phyloP scores from a whole-genome alignment of 2,888 invertebrate species.

The Cetonia aurata region DNA sequence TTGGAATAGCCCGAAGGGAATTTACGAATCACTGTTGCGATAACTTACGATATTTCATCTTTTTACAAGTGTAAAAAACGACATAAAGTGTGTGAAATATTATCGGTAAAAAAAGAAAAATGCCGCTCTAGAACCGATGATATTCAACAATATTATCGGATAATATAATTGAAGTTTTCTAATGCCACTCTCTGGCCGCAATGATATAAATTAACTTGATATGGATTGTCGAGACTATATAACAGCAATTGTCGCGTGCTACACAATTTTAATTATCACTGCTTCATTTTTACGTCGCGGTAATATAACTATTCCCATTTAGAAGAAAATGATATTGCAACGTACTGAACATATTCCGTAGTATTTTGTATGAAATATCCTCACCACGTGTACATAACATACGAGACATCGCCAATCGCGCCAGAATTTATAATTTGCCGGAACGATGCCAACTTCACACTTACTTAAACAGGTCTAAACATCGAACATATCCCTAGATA shows the following conservation, averaged over 20 bases:
- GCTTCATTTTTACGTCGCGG: constrained; percentile 20
- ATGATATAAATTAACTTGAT: too few species aligned
- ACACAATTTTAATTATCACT: constrained; percentile 7
- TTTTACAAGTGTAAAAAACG: constrained; percentile 5
- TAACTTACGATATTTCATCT: constrained; percentile 31
- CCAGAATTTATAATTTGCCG: constrained; percentile 9
- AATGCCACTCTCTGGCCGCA: too few species aligned
- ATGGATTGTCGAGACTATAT: too few species aligned
- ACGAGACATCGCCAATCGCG: constrained; percentile 1
- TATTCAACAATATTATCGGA: too few species aligned
- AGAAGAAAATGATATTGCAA: neutral
- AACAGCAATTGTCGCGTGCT: too few species aligned
- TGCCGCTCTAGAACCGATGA: too few species aligned
- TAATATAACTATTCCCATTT: constrained; percentile 20
- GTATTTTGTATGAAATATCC: constrained; percentile 7
- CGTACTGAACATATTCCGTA: constrained; percentile 17
- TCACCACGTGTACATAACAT: constrained; percentile 27
- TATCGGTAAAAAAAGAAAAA: too few species aligned
- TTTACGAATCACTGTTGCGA: constrained; percentile 16
- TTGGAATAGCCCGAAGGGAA: neutral
- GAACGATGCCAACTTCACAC: constrained; percentile 24
- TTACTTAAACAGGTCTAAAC: neutral
- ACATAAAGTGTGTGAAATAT: neutral
- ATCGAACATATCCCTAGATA: neutral
- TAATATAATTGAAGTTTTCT: too few species aligned